phyloP scores from a whole-genome alignment of 2,888 invertebrate genomes.

The Eilema griseolum region DNA sequence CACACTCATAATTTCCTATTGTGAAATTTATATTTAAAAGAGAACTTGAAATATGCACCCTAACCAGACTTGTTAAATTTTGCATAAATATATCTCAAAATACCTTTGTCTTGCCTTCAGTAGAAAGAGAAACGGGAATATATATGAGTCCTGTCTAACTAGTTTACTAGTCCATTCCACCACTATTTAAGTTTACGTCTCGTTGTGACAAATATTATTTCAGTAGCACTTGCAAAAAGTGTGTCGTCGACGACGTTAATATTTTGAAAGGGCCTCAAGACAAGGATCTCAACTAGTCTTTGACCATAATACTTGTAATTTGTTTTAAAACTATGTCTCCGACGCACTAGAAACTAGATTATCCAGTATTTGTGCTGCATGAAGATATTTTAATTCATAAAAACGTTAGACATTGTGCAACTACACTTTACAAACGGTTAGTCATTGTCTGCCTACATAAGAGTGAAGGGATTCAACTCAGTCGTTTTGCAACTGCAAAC shows the following conservation, averaged over 20 bases:
- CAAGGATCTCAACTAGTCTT: neutral
- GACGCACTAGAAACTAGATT: constrained; percentile 17
- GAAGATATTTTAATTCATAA: constrained; percentile 26
- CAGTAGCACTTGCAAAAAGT: neutral
- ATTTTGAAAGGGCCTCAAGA: neutral
- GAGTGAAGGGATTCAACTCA: constrained; percentile 53
- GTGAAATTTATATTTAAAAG: neutral
- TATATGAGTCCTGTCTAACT: neutral
- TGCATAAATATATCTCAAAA: neutral
- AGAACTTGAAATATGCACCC: neutral
- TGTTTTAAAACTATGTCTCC: neutral
- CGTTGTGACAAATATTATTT: too few species aligned
- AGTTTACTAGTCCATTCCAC: neutral
- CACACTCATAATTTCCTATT: neutral
- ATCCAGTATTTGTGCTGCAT: neutral
- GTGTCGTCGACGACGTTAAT: too few species aligned
- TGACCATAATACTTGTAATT: neutral
- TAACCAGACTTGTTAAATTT: neutral
- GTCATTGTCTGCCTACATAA: constrained; percentile 51
- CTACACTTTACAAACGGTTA: constrained; percentile 37
- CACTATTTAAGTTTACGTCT: too few species aligned
- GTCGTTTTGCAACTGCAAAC: constrained; percentile 42
- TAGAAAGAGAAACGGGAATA: neutral
- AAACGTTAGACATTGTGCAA: constrained; percentile 42
- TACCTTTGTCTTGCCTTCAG: neutral